phyloP scores from a whole-genome alignment of 2,113 vertebrate species.

The Grus americana region DNA sequence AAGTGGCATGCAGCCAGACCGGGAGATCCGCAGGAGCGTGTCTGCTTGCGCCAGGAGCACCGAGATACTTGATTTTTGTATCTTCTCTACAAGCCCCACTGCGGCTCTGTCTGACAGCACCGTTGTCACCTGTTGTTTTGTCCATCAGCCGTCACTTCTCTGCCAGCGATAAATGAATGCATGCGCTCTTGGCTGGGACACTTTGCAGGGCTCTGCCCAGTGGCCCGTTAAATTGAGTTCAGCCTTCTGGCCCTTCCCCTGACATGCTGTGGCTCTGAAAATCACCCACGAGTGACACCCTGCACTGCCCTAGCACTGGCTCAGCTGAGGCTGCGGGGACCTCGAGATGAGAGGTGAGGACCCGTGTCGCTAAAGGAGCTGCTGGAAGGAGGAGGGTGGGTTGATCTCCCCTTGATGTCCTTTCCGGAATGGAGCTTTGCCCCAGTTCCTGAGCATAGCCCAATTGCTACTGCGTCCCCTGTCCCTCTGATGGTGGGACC shows the following conservation, averaged over 20 bases:
- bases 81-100: not conserved
- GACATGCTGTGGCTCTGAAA: not conserved
- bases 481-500: not conserved
- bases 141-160: not conserved
- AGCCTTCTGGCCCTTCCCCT: not conserved
- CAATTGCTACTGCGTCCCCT: not conserved
- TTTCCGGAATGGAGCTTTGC: not conserved
- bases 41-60: accelerated
- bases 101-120: not conserved
- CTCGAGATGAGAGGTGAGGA: not conserved
- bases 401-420: not conserved
- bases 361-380: not conserved
- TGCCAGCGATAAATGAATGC: not conserved
- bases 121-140: not conserved
- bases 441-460: not conserved
- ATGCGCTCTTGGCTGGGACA: not conserved
- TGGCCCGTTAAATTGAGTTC: not conserved
- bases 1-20: not conserved
- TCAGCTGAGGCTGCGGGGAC: accelerated
- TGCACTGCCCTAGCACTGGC: not conserved
- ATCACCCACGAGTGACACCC: not conserved
- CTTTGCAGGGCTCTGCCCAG: not conserved
- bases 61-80: not conserved
- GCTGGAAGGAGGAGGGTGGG: not conserved
- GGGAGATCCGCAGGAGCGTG: accelerated